These are phyloP conservation scores for Mastacembelus armatus DNA, from an alignment of 2,797 vertebrate genomes.

Conservation along the genomic window DNA sequence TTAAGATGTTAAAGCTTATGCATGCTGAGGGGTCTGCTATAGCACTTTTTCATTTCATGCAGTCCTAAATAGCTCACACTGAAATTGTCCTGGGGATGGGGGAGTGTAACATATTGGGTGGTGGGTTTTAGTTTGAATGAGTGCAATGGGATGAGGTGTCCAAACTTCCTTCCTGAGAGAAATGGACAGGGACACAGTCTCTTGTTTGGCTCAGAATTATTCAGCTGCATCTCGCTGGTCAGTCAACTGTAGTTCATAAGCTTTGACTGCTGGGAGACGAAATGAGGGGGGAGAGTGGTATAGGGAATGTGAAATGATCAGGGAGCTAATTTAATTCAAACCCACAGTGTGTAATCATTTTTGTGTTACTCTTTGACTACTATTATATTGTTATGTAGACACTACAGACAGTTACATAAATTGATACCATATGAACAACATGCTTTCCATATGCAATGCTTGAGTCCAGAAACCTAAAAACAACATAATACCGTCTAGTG, in stretches of 20 bases:
- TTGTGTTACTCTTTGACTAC: neutral
- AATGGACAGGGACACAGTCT: slow-evolving; percentile 58
- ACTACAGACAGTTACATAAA: neutral
- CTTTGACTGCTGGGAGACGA: slow-evolving; percentile 18
- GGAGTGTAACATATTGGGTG: slow-evolving; percentile 42
- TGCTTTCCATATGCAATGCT: neutral
- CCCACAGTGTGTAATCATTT: neutral
- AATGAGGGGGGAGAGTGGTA: neutral
- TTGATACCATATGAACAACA: neutral
- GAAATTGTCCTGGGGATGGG: slow-evolving; percentile 33
- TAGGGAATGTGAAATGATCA: neutral
- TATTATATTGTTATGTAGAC: neutral
- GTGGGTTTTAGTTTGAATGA: slow-evolving; percentile 65
- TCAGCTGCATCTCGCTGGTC: slow-evolving; percentile 67
- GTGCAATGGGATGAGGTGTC: slow-evolving; percentile 63
- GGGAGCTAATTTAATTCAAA: neutral
- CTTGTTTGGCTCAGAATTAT: slow-evolving; percentile 68
- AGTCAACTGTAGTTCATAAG: slow-evolving; percentile 66
- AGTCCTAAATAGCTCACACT: slow-evolving; percentile 8
- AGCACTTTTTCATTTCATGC: too few species aligned
- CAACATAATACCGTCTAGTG: neutral
- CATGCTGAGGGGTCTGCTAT: too few species aligned
- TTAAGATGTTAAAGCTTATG: too few species aligned
- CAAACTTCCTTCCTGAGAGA: slow-evolving; percentile 68
- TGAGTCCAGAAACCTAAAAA: neutral